Evolutionary conservation across 2,113 vertebrate genomes (phyloP).

Genomic region (Butorides virescens): DNA sequence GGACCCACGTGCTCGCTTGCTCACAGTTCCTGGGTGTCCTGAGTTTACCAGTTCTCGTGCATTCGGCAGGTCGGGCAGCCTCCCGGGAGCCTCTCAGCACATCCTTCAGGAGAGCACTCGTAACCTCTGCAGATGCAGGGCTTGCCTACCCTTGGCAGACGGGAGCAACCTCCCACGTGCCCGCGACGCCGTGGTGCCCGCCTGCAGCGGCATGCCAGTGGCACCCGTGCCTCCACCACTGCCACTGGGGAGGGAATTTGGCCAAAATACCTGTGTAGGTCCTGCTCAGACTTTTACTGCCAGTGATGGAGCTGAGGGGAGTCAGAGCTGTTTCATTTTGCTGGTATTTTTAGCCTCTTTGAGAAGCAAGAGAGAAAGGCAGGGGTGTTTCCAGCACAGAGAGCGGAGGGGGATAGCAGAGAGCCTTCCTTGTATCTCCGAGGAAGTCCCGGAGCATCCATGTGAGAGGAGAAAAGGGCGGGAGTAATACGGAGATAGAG

Average conservation of each 20-base stretch:
- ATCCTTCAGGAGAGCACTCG: neutral
- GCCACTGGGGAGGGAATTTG: neutral
- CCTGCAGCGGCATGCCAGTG: neutral
- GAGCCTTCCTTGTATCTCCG: neutral
- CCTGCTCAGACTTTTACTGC: neutral
- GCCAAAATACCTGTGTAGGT: neutral
- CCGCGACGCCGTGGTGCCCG: fast-evolving
- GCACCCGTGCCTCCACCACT: neutral
- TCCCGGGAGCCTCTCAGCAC: fast-evolving
- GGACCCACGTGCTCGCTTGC: fast-evolving
- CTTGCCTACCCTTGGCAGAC: fast-evolving
- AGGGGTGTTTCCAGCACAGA: neutral
- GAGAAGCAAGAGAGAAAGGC: neutral
- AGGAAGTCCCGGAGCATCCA: neutral
- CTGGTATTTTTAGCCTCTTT: neutral
- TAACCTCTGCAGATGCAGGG: neutral
- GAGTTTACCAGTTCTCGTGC: neutral
- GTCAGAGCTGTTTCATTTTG: neutral
- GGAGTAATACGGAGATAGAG: neutral
- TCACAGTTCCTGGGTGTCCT: neutral
- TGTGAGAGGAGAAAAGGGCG: neutral
- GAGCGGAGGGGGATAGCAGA: neutral
- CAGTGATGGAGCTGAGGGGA: neutral
- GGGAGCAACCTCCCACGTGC: neutral
- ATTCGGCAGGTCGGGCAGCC: neutral